These are phyloP conservation scores for Cotesia chilonis DNA, from an alignment of 1,140 invertebrate species.

Conservation along the genomic window DNA sequence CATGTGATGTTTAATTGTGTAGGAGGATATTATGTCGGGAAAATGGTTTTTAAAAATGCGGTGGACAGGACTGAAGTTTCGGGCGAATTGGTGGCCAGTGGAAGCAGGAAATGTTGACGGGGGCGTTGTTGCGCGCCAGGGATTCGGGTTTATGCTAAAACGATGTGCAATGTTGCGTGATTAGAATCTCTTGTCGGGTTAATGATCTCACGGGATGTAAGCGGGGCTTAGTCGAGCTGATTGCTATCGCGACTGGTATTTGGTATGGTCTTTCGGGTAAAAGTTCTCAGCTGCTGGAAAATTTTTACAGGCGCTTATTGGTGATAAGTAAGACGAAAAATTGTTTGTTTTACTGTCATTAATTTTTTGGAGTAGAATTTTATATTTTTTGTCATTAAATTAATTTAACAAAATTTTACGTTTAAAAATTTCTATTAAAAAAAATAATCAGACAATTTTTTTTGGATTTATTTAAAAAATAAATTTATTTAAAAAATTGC, in stretches of 20 bases:
- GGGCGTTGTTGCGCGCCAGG: slow-evolving; percentile 19
- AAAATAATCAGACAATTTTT: too few relatives aligned
- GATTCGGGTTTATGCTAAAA: slow-evolving; percentile 35
- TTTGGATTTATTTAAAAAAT: too few relatives aligned
- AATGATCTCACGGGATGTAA: slow-evolving; percentile 37
- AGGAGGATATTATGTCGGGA: too few relatives aligned
- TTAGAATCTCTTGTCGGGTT: slow-evolving; percentile 41
- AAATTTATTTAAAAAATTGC: too few relatives aligned
- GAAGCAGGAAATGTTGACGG: slow-evolving; percentile 26
- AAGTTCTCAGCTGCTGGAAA: slow-evolving; percentile 24
- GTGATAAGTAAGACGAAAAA: too few relatives aligned
- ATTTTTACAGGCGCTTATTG: neutral
- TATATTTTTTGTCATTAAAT: too few relatives aligned
- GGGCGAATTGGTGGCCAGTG: neutral
- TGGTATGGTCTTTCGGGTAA: too few relatives aligned
- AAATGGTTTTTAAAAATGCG: neutral
- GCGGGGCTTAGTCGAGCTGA: slow-evolving; percentile 27
- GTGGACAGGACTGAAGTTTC: neutral
- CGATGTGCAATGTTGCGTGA: slow-evolving; percentile 40
- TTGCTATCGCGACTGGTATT: slow-evolving; percentile 25
- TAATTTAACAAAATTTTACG: too few relatives aligned
- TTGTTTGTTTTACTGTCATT: too few relatives aligned
- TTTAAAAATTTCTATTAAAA: too few relatives aligned
- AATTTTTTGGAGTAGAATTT: too few relatives aligned
- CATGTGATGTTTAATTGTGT: too few relatives aligned